These are phyloP conservation scores for Sympetrum striolatum DNA, from an alignment of 2,888 invertebrate genomes.

Conservation along the genomic window DNA sequence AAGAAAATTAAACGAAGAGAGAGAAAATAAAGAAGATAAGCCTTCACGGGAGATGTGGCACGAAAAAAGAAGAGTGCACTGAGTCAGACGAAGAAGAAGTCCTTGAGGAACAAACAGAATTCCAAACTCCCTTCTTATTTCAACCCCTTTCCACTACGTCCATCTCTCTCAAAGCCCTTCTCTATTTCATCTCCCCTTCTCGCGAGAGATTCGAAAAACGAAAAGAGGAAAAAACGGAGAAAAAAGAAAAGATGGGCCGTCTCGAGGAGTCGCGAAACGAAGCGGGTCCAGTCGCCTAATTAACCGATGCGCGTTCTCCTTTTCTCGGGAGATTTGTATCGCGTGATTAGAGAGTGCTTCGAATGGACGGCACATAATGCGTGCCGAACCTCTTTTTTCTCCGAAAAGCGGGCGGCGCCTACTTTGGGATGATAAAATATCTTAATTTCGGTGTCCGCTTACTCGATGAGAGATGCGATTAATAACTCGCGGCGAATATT, in stretches of 20 bases:
- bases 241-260: background rate
- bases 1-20: background rate
- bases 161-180: background rate
- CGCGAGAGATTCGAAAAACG: background rate
- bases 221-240: background rate
- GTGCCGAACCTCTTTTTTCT: background rate
- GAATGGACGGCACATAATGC: background rate
- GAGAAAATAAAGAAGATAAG: background rate
- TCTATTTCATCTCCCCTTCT: background rate
- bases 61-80: background rate
- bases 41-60: background rate
- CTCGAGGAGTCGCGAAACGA: background rate
- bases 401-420: background rate
- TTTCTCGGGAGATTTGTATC: background rate
- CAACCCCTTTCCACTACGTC: background rate
- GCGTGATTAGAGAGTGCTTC: background rate
- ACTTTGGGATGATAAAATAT: background rate
- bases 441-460: background rate
- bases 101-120: slow-evolving; percentile 28
- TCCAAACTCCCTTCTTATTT: background rate
- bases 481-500: background rate
- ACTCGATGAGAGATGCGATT: background rate
- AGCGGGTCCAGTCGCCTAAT: background rate
- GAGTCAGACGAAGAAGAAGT: slow-evolving; percentile 27
- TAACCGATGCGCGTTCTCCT: background rate